phyloP scores from a whole-genome alignment of 1,140 invertebrate genomes.

The Brachionus asplanchnoidis region DNA sequence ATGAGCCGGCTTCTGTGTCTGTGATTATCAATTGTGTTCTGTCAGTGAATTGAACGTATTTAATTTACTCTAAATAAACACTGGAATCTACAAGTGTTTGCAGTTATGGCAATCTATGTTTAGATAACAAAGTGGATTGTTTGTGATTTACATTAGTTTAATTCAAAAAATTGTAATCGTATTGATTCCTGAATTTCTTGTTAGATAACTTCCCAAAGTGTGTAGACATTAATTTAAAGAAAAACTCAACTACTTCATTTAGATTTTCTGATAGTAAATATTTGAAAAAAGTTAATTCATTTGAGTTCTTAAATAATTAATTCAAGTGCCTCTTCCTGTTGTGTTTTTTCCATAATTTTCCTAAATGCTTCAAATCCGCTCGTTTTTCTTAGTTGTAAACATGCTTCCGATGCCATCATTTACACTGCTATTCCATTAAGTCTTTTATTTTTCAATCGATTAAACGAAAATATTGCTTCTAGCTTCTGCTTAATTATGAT shows the following conservation, averaged over 20 bases:
- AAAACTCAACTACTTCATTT: background rate
- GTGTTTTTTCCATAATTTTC: background rate
- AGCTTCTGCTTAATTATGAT: background rate
- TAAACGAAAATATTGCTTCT: background rate
- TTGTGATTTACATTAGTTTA: conserved; percentile 11
- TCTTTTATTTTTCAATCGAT: background rate
- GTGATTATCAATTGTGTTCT: background rate
- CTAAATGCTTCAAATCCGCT: background rate
- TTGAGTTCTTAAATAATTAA: background rate
- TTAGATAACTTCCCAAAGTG: background rate
- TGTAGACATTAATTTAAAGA: conserved; percentile 1
- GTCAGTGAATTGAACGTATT: background rate
- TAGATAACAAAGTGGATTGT: background rate
- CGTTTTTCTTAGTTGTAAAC: background rate
- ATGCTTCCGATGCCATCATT: background rate
- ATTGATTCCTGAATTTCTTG: conserved; percentile 9
- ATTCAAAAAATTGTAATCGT: conserved; percentile 11
- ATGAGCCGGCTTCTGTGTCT: background rate
- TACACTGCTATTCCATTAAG: background rate
- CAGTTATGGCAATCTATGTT: background rate
- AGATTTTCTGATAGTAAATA: background rate
- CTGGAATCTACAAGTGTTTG: background rate
- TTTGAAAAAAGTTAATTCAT: background rate
- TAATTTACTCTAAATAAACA: background rate
- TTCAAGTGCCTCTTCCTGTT: background rate